These are phyloP conservation scores for Proteles cristata DNA, from an alignment of 2,113 vertebrate species.

Conservation along the genomic window DNA sequence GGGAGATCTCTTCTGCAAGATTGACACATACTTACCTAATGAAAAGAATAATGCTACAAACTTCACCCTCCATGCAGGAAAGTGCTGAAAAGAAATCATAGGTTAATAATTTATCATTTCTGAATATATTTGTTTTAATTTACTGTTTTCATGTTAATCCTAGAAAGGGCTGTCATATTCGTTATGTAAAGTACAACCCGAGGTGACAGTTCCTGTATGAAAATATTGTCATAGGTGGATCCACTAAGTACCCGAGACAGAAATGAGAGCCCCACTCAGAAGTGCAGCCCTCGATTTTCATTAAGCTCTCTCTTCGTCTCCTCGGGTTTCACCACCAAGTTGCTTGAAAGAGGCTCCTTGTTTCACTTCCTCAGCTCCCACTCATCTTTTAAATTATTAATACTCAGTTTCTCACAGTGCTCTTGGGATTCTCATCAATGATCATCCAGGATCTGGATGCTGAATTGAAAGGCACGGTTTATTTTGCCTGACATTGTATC, in stretches of 20 bases:
- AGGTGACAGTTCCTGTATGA: slow-evolving; percentile 14
- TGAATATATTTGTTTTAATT: slow-evolving; percentile 71
- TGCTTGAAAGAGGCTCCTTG: slow-evolving; percentile 39
- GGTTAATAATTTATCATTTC: slow-evolving; percentile 59
- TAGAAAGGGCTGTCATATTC: slow-evolving; percentile 44
- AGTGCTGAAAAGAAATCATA: neutral
- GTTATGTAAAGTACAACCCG: neutral
- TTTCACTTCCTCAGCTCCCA: slow-evolving; percentile 14
- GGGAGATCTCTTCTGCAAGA: neutral
- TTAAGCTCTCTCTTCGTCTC: neutral
- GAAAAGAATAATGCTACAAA: neutral
- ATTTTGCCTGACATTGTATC: neutral
- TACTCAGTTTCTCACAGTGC: neutral
- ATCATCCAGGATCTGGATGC: neutral
- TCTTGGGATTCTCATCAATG: neutral
- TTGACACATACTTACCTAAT: neutral
- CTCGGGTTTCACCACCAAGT: neutral
- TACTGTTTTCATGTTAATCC: slow-evolving; percentile 35
- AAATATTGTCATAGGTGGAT: neutral
- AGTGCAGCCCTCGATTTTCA: neutral
- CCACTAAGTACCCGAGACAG: neutral
- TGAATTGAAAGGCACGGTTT: slow-evolving; percentile 1
- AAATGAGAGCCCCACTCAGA: rapidly evolving
- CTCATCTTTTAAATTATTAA: slow-evolving; percentile 48
- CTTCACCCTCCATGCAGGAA: neutral